A percentile compares a stretch with the other conserved stretches of the same genome.
phyloP scores from a whole-genome alignment of 2,797 vertebrate species.

The Pseudotriccus pelzelni region DNA sequence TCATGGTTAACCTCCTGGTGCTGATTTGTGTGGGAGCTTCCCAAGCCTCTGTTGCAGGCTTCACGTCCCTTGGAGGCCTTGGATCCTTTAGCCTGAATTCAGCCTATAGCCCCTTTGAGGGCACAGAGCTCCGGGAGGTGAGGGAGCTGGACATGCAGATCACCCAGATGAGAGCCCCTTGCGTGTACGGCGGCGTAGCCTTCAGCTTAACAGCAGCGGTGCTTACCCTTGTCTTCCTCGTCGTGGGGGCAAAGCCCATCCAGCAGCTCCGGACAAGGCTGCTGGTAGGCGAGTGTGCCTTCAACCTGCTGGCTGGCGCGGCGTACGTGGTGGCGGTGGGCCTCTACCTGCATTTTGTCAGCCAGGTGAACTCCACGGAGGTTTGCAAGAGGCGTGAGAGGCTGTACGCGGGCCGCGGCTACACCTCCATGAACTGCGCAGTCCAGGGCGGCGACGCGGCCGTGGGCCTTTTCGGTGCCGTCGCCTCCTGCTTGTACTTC shows the following conservation, averaged over 20 bases:
- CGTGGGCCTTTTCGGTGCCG: slow-evolving; percentile 86
- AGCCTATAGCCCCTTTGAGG: slow-evolving; percentile 82
- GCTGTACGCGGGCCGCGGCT: slow-evolving; percentile 85
- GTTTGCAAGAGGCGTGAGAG: slow-evolving; percentile 82
- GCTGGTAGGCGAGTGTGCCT: slow-evolving; percentile 79
- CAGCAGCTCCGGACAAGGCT: slow-evolving; percentile 66
- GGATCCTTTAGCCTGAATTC: slow-evolving; percentile 78
- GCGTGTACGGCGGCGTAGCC: slow-evolving; percentile 82
- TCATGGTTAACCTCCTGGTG: slow-evolving; percentile 83
- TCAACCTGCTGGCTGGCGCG: slow-evolving; percentile 78
- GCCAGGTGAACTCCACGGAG: slow-evolving; percentile 85
- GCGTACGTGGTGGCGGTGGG: slow-evolving; percentile 82
- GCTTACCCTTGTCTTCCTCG: slow-evolving; percentile 83
- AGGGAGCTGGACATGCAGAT: slow-evolving; percentile 87
- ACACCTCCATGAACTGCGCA: slow-evolving; percentile 92
- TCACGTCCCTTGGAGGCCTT: slow-evolving; percentile 75
- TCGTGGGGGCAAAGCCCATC: slow-evolving; percentile 81
- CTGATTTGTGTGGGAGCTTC: slow-evolving; percentile 85
- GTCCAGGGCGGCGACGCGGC: slow-evolving; percentile 88
- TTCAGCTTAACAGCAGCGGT: slow-evolving; percentile 79
- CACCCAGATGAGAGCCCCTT: slow-evolving; percentile 88
- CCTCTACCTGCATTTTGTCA: slow-evolving; percentile 87
- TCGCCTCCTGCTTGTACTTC: slow-evolving; percentile 83
- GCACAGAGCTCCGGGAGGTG: slow-evolving; percentile 82
- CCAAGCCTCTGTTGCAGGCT: slow-evolving; percentile 80